Conservation (phyloP, 2,113 vertebrate genomes). For the Picathartes gymnocephalus region DNA sequence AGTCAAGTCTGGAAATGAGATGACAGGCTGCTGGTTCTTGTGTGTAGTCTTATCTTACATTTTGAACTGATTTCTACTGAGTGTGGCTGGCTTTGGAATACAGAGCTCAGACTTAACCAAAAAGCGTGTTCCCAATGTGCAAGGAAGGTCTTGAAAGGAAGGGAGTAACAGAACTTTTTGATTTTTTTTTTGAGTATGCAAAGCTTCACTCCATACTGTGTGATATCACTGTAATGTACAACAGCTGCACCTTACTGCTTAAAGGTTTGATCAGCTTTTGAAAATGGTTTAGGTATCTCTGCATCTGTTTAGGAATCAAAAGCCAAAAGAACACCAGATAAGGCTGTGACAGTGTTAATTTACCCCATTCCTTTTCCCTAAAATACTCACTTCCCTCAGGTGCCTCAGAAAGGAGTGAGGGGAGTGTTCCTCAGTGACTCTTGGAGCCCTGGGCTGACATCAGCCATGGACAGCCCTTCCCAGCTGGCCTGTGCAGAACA, state of each 20-base stretch:
- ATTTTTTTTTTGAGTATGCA: background rate
- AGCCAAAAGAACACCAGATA: background rate
- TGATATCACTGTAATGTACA: background rate
- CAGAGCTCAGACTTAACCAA: background rate
- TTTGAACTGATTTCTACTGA: background rate
- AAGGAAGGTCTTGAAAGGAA: background rate
- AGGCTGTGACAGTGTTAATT: background rate
- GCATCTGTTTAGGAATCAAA: background rate
- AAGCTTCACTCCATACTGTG: background rate
- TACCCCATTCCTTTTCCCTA: background rate
- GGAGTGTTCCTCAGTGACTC: background rate
- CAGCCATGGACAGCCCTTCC: background rate
- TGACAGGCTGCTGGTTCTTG: background rate
- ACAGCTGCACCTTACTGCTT: background rate
- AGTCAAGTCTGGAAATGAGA: background rate
- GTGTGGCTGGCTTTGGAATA: background rate
- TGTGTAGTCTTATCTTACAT: background rate
- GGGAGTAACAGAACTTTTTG: background rate
- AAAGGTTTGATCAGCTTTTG: background rate
- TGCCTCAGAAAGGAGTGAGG: background rate
- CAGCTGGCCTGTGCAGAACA: background rate
- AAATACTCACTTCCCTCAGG: background rate
- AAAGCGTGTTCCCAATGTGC: background rate
- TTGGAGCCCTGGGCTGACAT: fast-evolving
- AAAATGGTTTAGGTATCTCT: background rate